Evolutionary conservation across 2,113 vertebrate genomes (phyloP), one percentile per base, ranked within the genome.

Genomic region (Mormyrus iriodes): DNA sequence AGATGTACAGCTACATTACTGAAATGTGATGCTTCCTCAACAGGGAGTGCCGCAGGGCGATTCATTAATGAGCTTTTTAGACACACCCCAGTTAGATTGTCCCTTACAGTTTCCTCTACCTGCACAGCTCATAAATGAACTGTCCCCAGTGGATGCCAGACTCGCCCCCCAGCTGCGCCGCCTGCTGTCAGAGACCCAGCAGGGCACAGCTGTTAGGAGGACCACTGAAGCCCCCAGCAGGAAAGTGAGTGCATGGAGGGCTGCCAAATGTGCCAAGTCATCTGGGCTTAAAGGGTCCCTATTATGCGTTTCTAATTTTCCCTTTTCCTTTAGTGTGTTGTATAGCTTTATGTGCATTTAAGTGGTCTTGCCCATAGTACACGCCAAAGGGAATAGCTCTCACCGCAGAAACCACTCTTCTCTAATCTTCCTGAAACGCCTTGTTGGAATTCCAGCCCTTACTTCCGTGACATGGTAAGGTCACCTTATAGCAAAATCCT

Each of bases 91-190:
- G 73, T 76, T 76, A 76, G 73, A 79, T 79, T 79, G 73, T 79
- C 35, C 31, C 73, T 79, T 4, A 79, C 3, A 8, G 21, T 48
- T 24, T 46, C 82, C 44, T 48, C 39, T 65, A 21, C 24, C 53
- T 27, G 48, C 79, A 69, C 90, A 95, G 94, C 88, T 97, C 48
- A 97, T 97, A 90, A 97, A 99, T 87, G 93, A 97, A 49, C 93
- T 99, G 0, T 92, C 93, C 0, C 39, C 90, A 15, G 94, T 99
- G 73, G 98, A 99, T 90, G 93, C 96, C 17, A 96, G 91, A 51
- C 91, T 99, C 1, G 94, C 96, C 9, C 93, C 96, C 0, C 96
- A 99, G 91, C 94, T 98, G 89, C 95, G 93, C 0, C 27, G 90
- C 90, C 95, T 99, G 0, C 94, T 99, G 0, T 90, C 92, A 55